These are phyloP conservation scores for Arctopsyche grandis DNA, from an alignment of 1,140 invertebrate species.

Conservation along the genomic window DNA sequence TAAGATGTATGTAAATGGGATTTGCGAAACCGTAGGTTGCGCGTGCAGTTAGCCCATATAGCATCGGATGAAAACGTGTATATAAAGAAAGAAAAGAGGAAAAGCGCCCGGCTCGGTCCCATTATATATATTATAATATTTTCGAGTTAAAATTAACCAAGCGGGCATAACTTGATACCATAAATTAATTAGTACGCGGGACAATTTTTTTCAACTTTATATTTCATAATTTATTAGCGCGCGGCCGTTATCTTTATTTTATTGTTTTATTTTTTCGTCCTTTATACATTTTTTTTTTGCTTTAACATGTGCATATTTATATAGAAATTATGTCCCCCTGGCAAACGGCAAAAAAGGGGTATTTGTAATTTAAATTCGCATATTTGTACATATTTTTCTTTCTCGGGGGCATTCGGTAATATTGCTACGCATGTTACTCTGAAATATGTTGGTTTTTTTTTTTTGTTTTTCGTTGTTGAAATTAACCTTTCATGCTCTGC, in stretches of 20 bases:
- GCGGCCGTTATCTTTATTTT: constrained; percentile 48
- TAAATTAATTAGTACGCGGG: constrained; percentile 54
- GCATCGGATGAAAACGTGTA: constrained; percentile 2
- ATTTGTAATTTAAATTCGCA: constrained; percentile 54
- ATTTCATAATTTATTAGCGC: constrained; percentile 54
- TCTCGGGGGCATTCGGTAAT: constrained; percentile 46
- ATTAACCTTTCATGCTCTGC: constrained; percentile 41
- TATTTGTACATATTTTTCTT: constrained; percentile 51
- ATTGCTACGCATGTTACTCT: constrained; percentile 47
- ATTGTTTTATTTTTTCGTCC: constrained; percentile 39
- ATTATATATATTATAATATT: constrained; percentile 51
- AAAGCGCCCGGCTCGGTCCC: constrained; percentile 12
- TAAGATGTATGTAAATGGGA: constrained; percentile 28
- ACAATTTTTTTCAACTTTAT: constrained; percentile 55
- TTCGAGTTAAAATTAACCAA: constrained; percentile 54
- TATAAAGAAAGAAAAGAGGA: constrained; percentile 24
- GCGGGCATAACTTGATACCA: constrained; percentile 53
- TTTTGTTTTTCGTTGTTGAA: constrained; percentile 31
- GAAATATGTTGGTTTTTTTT: constrained; percentile 47
- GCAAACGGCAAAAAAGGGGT: constrained; percentile 40
- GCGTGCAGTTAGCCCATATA: constrained; percentile 21
- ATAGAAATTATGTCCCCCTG: constrained; percentile 38
- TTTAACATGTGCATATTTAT: constrained; percentile 55
- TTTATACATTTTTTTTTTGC: constrained; percentile 34
- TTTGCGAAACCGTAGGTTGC: background rate